phyloP scores from a whole-genome alignment of 2,888 invertebrate species.

The Odontomyia ornata region DNA sequence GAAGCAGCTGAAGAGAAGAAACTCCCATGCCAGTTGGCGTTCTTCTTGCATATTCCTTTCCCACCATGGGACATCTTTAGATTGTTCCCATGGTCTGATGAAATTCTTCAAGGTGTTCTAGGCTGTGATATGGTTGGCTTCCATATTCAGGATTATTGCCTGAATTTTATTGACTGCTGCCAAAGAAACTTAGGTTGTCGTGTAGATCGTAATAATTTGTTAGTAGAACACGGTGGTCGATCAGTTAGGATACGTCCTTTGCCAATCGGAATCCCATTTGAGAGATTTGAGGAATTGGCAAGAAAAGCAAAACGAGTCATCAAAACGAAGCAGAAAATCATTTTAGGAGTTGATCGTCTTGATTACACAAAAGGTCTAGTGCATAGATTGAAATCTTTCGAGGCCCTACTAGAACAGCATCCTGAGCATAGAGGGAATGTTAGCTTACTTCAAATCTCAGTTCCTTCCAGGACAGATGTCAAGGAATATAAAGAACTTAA shows the following conservation, averaged over 20 bases:
- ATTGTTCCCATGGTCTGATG: constrained; percentile 92
- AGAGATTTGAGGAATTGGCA: constrained; percentile 83
- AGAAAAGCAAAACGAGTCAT: constrained; percentile 74
- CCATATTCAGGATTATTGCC: constrained; percentile 89
- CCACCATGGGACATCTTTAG: constrained; percentile 94
- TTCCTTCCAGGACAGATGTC: constrained; percentile 89
- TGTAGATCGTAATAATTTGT: constrained; percentile 84
- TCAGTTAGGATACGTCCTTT: constrained; percentile 84
- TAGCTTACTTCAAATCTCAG: constrained; percentile 82
- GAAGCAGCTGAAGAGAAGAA: constrained; percentile 83
- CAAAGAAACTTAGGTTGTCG: constrained; percentile 86
- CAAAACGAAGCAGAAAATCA: constrained; percentile 80
- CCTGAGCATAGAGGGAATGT: constrained; percentile 88
- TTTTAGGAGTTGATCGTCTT: constrained; percentile 86
- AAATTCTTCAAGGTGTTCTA: constrained; percentile 90
- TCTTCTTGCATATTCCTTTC: constrained; percentile 95
- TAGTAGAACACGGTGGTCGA: constrained; percentile 88
- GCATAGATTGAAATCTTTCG: constrained; percentile 83
- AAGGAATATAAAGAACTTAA: constrained; percentile 90
- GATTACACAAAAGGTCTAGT: constrained; percentile 93
- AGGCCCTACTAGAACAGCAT: constrained; percentile 80
- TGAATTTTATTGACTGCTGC: constrained; percentile 92
- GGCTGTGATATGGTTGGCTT: constrained; percentile 94
- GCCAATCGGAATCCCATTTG: constrained; percentile 90
- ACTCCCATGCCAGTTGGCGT: constrained; percentile 82